Evolutionary conservation across 1,140 invertebrate genomes (phyloP).

Genomic region (Plectrocnemia conspersa): DNA sequence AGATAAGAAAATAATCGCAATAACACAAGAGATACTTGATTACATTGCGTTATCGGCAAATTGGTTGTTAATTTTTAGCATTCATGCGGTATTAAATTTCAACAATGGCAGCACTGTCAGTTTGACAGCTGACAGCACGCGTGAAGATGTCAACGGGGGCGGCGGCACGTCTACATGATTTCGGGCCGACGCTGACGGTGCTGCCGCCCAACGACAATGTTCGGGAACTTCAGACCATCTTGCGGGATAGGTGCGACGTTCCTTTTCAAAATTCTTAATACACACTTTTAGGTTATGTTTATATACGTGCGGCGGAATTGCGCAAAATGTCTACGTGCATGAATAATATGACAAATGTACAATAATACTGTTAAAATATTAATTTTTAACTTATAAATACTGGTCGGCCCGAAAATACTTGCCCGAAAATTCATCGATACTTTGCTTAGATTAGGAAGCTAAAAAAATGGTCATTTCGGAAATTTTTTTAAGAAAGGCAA

Average conservation of each 20-base stretch:
- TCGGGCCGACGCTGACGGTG: constrained; percentile 64
- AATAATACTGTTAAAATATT: too few species aligned
- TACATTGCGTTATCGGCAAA: too few species aligned
- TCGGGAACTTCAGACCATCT: constrained; percentile 89
- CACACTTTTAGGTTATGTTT: constrained; percentile 37
- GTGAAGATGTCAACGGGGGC: not conserved
- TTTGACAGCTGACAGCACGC: not conserved
- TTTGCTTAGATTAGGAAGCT: too few species aligned
- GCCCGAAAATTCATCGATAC: not conserved
- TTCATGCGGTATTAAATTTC: too few species aligned
- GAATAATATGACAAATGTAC: not conserved
- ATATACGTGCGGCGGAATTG: constrained; percentile 1
- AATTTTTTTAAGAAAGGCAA: too few species aligned
- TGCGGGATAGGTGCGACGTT: constrained; percentile 82
- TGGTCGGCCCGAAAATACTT: too few species aligned
- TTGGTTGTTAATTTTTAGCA: too few species aligned
- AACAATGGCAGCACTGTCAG: too few species aligned
- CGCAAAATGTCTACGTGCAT: constrained; percentile 4
- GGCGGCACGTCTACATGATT: constrained; percentile 12
- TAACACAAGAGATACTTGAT: too few species aligned
- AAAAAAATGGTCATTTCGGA: too few species aligned
- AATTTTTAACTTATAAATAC: too few species aligned
- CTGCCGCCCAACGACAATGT: constrained; percentile 83
- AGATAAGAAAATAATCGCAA: too few species aligned
- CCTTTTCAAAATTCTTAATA: constrained; percentile 30